Conservation (phyloP, 23 tunicate species). For the Ciona savignyi region DNA sequence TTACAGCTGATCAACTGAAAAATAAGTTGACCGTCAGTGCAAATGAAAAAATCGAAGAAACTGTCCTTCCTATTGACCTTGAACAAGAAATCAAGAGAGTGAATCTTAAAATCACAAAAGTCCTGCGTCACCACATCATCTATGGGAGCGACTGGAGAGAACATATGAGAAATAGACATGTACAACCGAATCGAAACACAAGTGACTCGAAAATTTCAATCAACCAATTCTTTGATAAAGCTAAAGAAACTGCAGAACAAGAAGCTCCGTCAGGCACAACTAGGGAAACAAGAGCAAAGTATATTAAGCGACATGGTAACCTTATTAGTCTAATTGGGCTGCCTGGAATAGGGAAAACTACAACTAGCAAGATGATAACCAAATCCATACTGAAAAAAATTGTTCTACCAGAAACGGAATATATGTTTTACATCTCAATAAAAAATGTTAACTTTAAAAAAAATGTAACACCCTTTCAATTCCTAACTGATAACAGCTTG, state of each 20-base stretch:
- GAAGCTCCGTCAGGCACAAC: not conserved
- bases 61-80: not conserved
- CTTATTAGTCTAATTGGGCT: conserved; percentile 6
- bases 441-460: not conserved
- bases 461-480: not conserved
- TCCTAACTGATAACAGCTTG: not conserved
- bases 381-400: not conserved
- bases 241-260: not conserved
- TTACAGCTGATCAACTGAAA: not conserved
- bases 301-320: conserved; percentile 5
- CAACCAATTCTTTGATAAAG: not conserved
- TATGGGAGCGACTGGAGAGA: not conserved
- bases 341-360: conserved; percentile 18
- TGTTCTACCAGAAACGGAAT: not conserved
- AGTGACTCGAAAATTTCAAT: too few relatives aligned
- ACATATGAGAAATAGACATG: too few relatives aligned
- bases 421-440: not conserved
- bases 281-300: not conserved
- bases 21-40: not conserved
- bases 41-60: not conserved
- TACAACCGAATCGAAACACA: too few relatives aligned
- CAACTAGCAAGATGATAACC: not conserved
- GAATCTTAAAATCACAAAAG: conserved; percentile 1
- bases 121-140: not conserved
- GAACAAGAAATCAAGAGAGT: not conserved